Base-by-base conservation (phyloP, 2,797 vertebrate species). In the Sebastes dallii region DNA sequence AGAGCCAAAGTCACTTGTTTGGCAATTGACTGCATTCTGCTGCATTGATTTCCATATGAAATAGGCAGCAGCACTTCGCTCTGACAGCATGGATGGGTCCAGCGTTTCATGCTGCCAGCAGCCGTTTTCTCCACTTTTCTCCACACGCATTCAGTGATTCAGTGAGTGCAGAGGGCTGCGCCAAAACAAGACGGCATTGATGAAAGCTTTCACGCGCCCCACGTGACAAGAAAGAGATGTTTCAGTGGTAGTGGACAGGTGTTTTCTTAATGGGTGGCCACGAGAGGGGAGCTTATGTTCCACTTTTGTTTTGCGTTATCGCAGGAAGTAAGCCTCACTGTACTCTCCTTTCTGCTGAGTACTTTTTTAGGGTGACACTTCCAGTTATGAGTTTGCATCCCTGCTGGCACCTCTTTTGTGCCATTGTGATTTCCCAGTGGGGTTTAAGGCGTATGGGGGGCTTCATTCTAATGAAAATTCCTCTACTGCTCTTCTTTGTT, bases 401-500 rank as follows among this genome's bases (percentile, higher is more conserved):
- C 92, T 75, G 50, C 90, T 92, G 94, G 86, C 80, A 92, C 29
- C 81, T 89, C 88, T 88, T 88, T 95, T 95, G 91, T 94, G 86
- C 90, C 86, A 27, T 96, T 96, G 94, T 95, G 92, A 93, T 91
- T 95, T 92, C 94, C 84, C 94, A 94, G 93, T 92, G 93, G 94
- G 93, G 90, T 92, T 89, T 91, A 90, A 93, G 87, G 85, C 85
- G 83, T 95, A 94, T 77, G 36, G 90, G 85, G 93, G 87, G 86
- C 89, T 94, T 95, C 94, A 95, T 97, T 97, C 93, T 96, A 95
- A 96, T 94, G 96, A 97, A 96, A 97, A 97, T 97, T 90, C 91
- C 95, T 95, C 81, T 70, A 82, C 87, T 94, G 88, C 92, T 92
- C 92, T 89, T 94, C 94, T 96, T 95, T 96, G 91, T 96, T 91